Evolutionary conservation across 2,113 vertebrate species (phyloP), one percentile per base, ranked within the genome.

Genomic region (Sinocyclocheilus anshuiensis): DNA sequence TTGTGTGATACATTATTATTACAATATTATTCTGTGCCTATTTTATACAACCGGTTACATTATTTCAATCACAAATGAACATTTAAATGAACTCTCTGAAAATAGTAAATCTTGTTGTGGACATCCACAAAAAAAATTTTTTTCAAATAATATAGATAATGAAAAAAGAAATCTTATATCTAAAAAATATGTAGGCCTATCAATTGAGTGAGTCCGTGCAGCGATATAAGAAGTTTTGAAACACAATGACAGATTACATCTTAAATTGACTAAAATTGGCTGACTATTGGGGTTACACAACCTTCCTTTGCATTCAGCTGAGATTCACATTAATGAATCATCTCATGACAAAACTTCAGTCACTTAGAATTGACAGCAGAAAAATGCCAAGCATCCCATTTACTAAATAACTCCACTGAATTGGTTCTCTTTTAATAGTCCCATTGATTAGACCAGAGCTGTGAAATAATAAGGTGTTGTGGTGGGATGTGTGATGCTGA

Each of bases 391-490:
- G n/a, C 42, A 77, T 77, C 45, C n/a, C n/a, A 29, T 16, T 24
- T 39, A 26, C 13, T 59, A 59, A 79, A 59, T 79, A 79, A 50
- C 45, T 76, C 12, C 53, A 36, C 50, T 79, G 75, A 76, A 76
- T 76, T 22, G 26, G 26, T 39, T 59, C 29, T n/a, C 18, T 20
- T 79, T 29, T 36, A 36, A 36, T 36, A 36, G 36, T 36, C 36
- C 36, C 36, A 79, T 59, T 79, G 77, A 59, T 59, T 59, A 79
- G 26, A 57, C 1, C 20, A 39, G 10, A 22, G 74, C 11, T 8
- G n/a, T 7, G 42, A 26, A 26, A 67, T 20, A 24, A 45, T 53
- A 15, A 9, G 16, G 1, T 29, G 24, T 12, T 74, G 20, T 2
- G 5, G 29, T 39, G 29, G 67, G 33, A 71, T 71, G n/a, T 78